Conservation (phyloP, 2,888 invertebrate genomes). For the Cataglyphis livida region DNA sequence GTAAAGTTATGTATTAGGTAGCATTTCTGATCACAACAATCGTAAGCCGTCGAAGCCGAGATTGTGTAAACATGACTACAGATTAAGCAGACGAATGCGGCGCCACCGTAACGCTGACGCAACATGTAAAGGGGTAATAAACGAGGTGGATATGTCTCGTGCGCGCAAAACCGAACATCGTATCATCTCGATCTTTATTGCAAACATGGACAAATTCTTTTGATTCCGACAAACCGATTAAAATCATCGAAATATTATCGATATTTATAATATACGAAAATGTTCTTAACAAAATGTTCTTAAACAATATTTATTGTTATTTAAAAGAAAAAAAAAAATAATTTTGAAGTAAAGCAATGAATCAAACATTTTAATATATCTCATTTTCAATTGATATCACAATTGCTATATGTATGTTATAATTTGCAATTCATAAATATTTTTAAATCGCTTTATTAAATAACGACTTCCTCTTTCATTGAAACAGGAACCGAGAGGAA, state of each 20-base stretch:
- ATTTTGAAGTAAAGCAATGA: neutral
- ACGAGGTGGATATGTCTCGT: slow-evolving; percentile 73
- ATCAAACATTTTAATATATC: slow-evolving; percentile 3
- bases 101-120: slow-evolving; percentile 82
- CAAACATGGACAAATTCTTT: slow-evolving; percentile 37
- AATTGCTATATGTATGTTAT: neutral
- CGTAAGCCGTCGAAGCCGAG: slow-evolving; percentile 56
- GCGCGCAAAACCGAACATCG: slow-evolving; percentile 62
- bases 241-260: slow-evolving; percentile 20
- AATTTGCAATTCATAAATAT: slow-evolving; percentile 30
- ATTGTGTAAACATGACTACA: slow-evolving; percentile 71
- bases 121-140: slow-evolving; percentile 78
- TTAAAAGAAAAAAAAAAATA: neutral
- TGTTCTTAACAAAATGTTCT: neutral
- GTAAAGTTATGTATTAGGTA: slow-evolving; percentile 17
- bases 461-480: slow-evolving; percentile 7
- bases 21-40: slow-evolving; percentile 36
- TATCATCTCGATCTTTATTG: slow-evolving; percentile 62
- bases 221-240: no score
- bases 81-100: slow-evolving; percentile 78
- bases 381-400: neutral
- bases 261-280: neutral
- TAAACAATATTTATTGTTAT: neutral
- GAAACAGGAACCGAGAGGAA: slow-evolving; percentile 29
- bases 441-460: slow-evolving; percentile 24